A percentile compares a stretch with the other conserved stretches of the same genome.
phyloP scores from a whole-genome alignment of 1,140 invertebrate genomes.

The Pachypeltis micranthus region DNA sequence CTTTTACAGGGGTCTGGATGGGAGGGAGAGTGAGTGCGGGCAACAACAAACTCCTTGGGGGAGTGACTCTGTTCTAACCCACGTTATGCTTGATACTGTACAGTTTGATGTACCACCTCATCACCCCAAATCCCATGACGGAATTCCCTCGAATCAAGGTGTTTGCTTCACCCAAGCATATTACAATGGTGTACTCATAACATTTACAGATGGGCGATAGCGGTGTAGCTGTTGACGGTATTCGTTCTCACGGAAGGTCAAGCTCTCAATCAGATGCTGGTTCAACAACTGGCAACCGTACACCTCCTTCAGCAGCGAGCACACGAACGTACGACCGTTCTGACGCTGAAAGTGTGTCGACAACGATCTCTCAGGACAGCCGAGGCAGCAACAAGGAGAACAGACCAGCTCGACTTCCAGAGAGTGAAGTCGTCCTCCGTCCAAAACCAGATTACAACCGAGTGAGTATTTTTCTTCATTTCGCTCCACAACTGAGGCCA shows the following conservation, averaged over 20 bases:
- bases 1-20: too few species aligned
- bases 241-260: slow-evolving; percentile 22
- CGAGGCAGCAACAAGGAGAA: slow-evolving; percentile 52
- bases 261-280: slow-evolving; percentile 28
- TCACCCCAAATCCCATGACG: too few species aligned
- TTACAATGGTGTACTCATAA: too few species aligned
- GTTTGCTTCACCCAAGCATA: too few species aligned
- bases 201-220: background rate
- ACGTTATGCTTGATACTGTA: too few species aligned
- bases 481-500: too few species aligned
- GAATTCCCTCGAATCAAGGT: too few species aligned
- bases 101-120: too few species aligned
- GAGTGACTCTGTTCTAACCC: too few species aligned
- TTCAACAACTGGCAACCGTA: slow-evolving; percentile 31
- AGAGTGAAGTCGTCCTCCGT: slow-evolving; percentile 38
- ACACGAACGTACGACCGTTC: slow-evolving; percentile 36
- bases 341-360: slow-evolving; percentile 70
- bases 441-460: slow-evolving; percentile 42
- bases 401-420: slow-evolving; percentile 28
- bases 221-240: background rate
- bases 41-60: too few species aligned
- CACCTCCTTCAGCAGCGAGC: slow-evolving; percentile 30
- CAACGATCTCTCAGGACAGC: slow-evolving; percentile 66
- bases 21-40: too few species aligned
- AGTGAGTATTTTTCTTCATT: slow-evolving; percentile 18